Base-by-base conservation (phyloP, 2,888 invertebrate genomes). In the Euspilapteryx auroguttella region DNA sequence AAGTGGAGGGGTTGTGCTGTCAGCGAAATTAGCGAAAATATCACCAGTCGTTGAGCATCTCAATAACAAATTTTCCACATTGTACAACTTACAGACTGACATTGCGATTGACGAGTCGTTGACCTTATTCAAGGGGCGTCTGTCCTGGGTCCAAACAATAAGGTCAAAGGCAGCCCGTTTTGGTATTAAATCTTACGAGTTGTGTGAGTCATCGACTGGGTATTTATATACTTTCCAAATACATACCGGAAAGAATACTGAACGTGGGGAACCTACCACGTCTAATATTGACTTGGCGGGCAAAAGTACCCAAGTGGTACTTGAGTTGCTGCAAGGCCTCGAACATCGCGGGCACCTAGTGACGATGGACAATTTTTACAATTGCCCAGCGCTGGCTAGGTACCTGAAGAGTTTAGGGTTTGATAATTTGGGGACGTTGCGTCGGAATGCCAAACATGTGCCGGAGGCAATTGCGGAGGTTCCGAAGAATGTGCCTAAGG, bases 391-490 rank as follows among this genome's bases (percentile, higher is more conserved):
- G 27, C 25, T 41, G 25, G 36, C 40, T 34, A n/a, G 40, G 17
- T 35, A 36, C 24, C 37, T 42, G 12, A 39, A 42, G 31, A 24
- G 23, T 25, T 12, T 13, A 12, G 35, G 41, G 2, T 37, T 38
- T 14, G 41, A 41, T 32, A 39, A 39, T 13, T 28, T 41, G 6
- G 41, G 42, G 10, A 39, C 40, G 12, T 30, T 41, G 30, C 37
- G 37, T 23, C 5, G 21, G 14, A 33, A 32, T 21, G 38, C 40
- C 23, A 34, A 33, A 13, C 14, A 39, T 28, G 36, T 42, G 14
- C 44, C 43, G 7, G 12, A 14, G 22, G 38, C 29, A 15, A 31
- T n/a, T n/a, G n/a, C n/a, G n/a, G n/a, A n/a, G 9, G 9, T 21
- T 8, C 15, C 7, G 4, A 14, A 34, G 13, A 30, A 33, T 15